phyloP scores from a whole-genome alignment of 2,797 vertebrate species.

The Neosalanx taihuensis region DNA sequence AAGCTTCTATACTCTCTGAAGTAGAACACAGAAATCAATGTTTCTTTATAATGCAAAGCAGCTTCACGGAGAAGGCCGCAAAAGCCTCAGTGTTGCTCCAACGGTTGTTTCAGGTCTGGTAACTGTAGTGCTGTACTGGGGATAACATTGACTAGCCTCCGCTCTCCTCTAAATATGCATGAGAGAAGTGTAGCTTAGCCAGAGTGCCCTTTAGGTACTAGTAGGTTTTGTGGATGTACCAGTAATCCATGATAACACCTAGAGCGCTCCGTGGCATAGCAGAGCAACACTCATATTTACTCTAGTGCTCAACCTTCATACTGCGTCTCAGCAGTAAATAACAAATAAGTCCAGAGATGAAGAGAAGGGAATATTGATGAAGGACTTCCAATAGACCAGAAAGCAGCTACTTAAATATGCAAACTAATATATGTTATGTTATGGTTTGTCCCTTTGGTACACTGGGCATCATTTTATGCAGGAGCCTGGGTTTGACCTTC shows the following conservation, averaged over 20 bases:
- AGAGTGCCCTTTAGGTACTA: background rate
- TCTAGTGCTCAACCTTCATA: background rate
- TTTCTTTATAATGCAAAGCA: background rate
- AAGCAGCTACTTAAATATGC: background rate
- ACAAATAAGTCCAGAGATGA: too few species aligned
- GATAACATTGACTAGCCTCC: too few species aligned
- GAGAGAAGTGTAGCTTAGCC: too few species aligned
- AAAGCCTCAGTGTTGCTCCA: background rate
- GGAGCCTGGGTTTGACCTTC: too few species aligned
- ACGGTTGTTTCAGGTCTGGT: background rate
- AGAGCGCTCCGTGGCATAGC: background rate
- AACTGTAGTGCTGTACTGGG: background rate
- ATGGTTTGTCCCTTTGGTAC: too few species aligned
- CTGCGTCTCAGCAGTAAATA: background rate
- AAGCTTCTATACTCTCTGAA: background rate
- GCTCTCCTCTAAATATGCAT: too few species aligned
- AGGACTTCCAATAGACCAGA: background rate
- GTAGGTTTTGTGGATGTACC: background rate
- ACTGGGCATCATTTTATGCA: too few species aligned
- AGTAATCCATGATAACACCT: background rate
- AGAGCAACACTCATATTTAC: background rate
- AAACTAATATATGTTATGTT: background rate
- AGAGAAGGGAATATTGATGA: background rate
- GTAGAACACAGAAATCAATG: background rate
- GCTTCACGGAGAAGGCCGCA: background rate